Evolutionary conservation across 2,888 invertebrate genomes (phyloP).

Genomic region (Acronicta psi): DNA sequence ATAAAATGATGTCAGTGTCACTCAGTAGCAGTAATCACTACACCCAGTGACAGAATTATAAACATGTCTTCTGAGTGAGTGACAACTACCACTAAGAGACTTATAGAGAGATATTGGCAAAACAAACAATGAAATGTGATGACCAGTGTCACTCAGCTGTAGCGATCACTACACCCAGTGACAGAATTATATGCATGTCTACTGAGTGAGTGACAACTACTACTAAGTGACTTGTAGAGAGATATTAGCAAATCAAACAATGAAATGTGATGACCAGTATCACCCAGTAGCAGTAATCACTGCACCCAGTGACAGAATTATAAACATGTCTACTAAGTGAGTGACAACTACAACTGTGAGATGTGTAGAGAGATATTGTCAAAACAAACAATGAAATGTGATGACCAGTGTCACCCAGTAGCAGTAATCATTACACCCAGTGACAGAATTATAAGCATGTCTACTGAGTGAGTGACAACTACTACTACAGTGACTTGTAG

Average conservation of each 20-base stretch:
- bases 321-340: conserved; percentile 47
- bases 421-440: no score
- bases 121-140: neutral
- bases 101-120: neutral
- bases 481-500: conserved; percentile 7
- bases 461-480: conserved; percentile 41
- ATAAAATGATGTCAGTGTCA: no score
- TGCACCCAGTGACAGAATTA: conserved; percentile 61
- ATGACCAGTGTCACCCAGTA: conserved; percentile 15
- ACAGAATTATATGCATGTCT: conserved; percentile 43
- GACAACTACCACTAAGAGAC: no score
- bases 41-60: no score
- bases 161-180: conserved; percentile 26
- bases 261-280: neutral
- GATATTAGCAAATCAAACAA: no score
- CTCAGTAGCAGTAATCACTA: no score
- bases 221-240: conserved; percentile 5
- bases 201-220: conserved; percentile 33
- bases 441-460: no score
- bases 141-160: neutral
- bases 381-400: conserved; percentile 22
- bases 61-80: conserved; percentile 34
- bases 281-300: conserved; percentile 47
- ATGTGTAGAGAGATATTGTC: conserved; percentile 36
- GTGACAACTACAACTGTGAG: conserved; percentile 9